Conservation (phyloP, 1,140 invertebrate species). For the Littorina saxatilis region DNA sequence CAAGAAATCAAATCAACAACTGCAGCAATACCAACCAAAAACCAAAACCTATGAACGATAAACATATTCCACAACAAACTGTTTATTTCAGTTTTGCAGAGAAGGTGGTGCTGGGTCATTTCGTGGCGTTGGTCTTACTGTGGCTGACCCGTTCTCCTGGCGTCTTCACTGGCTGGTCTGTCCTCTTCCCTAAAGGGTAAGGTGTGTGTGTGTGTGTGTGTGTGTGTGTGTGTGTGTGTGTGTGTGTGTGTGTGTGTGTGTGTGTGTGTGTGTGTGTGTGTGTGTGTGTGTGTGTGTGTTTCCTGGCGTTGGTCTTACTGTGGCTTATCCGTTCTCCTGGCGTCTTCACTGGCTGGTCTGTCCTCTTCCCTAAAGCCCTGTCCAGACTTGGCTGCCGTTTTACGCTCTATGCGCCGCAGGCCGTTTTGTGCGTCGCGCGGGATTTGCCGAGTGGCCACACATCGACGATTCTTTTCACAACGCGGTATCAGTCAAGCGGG, state of each 20-base stretch:
- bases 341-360: neutral
- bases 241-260: neutral
- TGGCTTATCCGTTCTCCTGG: neutral
- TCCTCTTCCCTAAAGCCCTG: neutral
- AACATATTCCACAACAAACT: neutral
- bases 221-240: conserved; percentile 12
- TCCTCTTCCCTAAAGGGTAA: conserved; percentile 66
- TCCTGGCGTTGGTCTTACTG: neutral
- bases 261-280: conserved; percentile 15
- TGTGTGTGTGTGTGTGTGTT: conserved; percentile 18
- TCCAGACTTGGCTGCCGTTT: too few relatives aligned
- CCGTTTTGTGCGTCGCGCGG: too few relatives aligned
- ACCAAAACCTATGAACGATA: neutral
- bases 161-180: conserved; percentile 85
- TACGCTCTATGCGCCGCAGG: too few relatives aligned
- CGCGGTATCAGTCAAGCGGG: too few relatives aligned
- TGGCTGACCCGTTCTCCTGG: conserved; percentile 93
- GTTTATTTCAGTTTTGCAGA: conserved; percentile 85
- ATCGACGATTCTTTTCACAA: too few relatives aligned
- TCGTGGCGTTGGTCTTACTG: conserved; percentile 86
- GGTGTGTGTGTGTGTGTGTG: neutral
- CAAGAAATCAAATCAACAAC: neutral
- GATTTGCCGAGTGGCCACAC: too few relatives aligned
- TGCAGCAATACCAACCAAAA: neutral
- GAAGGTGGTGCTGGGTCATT: conserved; percentile 83